These are phyloP conservation scores for Microctenopoma stevenorrisi DNA, from an alignment of 2,797 vertebrate genomes.

Conservation along the genomic window DNA sequence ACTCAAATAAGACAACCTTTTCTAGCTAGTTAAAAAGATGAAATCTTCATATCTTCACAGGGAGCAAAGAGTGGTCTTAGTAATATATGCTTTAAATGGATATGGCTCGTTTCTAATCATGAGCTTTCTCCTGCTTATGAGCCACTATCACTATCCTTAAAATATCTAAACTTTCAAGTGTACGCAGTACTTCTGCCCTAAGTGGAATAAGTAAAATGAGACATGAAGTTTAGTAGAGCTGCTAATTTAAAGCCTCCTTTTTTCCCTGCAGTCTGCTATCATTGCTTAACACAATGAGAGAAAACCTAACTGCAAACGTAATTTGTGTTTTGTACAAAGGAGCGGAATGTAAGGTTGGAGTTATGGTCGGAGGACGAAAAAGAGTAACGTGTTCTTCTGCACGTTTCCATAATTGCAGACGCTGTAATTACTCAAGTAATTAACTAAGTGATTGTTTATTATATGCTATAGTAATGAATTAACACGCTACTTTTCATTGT, in stretches of 20 bases:
- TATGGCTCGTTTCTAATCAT: slow-evolving; percentile 37
- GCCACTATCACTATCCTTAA: slow-evolving; percentile 25
- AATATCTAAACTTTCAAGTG: slow-evolving; percentile 24
- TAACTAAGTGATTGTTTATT: slow-evolving; percentile 4
- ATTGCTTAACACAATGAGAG: slow-evolving; percentile 14
- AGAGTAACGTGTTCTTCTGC: not conserved
- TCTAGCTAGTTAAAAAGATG: slow-evolving; percentile 35
- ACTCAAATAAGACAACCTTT: slow-evolving; percentile 36
- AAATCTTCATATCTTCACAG: slow-evolving; percentile 34
- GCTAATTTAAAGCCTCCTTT: slow-evolving; percentile 64
- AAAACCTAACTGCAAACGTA: slow-evolving; percentile 39
- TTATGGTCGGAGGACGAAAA: not conserved
- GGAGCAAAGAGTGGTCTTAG: slow-evolving; percentile 23
- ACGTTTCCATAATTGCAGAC: not conserved
- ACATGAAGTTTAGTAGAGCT: slow-evolving; percentile 22
- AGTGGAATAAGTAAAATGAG: slow-evolving; percentile 25
- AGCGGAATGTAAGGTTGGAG: not conserved
- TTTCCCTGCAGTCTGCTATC: slow-evolving; percentile 12
- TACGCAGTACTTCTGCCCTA: slow-evolving; percentile 25
- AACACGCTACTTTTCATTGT: no score
- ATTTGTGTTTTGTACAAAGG: slow-evolving; percentile 28
- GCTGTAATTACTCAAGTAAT: slow-evolving; percentile 14
- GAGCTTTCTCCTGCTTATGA: slow-evolving; percentile 15
- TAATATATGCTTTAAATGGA: slow-evolving; percentile 16
- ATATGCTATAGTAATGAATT: not conserved